Evolutionary conservation across 1,140 invertebrate genomes (phyloP).

Genomic region (Holcopasites calliopsidis): DNA sequence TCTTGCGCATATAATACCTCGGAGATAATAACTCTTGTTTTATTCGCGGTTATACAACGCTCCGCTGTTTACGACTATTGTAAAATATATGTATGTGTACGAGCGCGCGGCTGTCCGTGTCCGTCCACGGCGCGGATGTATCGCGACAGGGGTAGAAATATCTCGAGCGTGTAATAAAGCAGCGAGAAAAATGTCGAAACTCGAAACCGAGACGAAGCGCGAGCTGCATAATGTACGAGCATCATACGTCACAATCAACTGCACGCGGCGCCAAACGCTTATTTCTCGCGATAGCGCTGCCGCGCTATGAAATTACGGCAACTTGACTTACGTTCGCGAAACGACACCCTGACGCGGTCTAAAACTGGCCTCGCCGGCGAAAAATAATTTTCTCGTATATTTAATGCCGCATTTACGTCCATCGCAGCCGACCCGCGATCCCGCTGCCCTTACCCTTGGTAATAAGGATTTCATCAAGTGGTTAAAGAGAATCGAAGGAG

Average conservation of each 20-base stretch:
- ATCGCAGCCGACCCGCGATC: constrained; percentile 33
- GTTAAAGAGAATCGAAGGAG: not conserved
- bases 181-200: constrained; percentile 71
- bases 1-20: not conserved
- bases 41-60: not conserved
- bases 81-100: constrained; percentile 13
- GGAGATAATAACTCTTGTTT: constrained; percentile 1
- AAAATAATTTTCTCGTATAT: constrained; percentile 61
- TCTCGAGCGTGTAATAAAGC: constrained; percentile 71
- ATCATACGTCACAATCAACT: constrained; percentile 72
- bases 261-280: constrained; percentile 71
- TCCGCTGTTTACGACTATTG: constrained; percentile 20
- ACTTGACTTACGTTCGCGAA: constrained; percentile 65
- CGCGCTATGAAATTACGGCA: constrained; percentile 66
- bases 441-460: no score
- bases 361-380: constrained; percentile 42
- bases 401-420: constrained; percentile 56
- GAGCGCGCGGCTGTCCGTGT: constrained; percentile 10
- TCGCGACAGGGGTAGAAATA: constrained; percentile 60
- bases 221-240: constrained; percentile 70
- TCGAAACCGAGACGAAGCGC: constrained; percentile 70
- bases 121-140: constrained; percentile 54
- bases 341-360: constrained; percentile 55
- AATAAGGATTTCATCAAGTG: constrained; percentile 14
- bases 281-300: constrained; percentile 68